phyloP scores from a whole-genome alignment of 2,888 invertebrate genomes.

The Drosophila neonasuta region DNA sequence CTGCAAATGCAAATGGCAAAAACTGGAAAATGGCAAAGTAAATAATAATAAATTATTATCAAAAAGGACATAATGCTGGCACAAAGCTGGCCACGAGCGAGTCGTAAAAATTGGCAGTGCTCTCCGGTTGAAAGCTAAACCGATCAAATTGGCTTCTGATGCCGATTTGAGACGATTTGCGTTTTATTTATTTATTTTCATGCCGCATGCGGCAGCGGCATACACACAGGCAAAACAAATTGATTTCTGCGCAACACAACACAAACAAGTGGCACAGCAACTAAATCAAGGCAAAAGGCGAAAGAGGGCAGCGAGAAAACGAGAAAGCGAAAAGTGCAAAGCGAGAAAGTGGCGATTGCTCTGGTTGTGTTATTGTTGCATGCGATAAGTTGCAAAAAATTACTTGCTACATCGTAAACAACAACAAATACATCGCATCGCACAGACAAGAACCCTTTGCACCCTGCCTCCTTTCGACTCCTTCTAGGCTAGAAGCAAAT shows the following conservation, averaged over 20 bases:
- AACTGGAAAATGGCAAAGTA: conserved; percentile 28
- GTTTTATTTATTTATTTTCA: conserved; percentile 73
- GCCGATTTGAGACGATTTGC: conserved; percentile 67
- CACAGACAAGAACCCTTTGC: conserved; percentile 57
- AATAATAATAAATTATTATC: conserved; percentile 69
- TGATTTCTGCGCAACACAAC: conserved; percentile 51
- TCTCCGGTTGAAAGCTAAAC: conserved; percentile 67
- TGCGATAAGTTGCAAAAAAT: conserved; percentile 76
- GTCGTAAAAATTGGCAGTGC: conserved; percentile 58
- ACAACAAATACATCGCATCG: conserved; percentile 53
- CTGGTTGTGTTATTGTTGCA: conserved; percentile 46
- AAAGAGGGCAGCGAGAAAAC: conserved; percentile 32
- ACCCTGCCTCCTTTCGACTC: conserved; percentile 2
- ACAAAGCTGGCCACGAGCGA: conserved; percentile 67
- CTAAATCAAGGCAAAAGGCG: conserved; percentile 67
- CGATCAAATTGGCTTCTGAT: conserved; percentile 73
- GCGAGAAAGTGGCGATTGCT: conserved; percentile 44
- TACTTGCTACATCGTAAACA: conserved; percentile 75
- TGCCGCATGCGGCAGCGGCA: conserved; percentile 25
- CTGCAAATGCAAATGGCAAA: conserved; percentile 23
- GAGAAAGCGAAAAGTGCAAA: conserved; percentile 57
- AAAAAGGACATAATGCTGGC: conserved; percentile 65
- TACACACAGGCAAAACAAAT: conserved; percentile 62
- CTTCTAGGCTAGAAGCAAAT: conserved; percentile 44
- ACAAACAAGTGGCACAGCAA: conserved; percentile 47